Evolutionary conservation across 1,140 invertebrate genomes (phyloP).

Genomic region (Drosophila orosa): DNA sequence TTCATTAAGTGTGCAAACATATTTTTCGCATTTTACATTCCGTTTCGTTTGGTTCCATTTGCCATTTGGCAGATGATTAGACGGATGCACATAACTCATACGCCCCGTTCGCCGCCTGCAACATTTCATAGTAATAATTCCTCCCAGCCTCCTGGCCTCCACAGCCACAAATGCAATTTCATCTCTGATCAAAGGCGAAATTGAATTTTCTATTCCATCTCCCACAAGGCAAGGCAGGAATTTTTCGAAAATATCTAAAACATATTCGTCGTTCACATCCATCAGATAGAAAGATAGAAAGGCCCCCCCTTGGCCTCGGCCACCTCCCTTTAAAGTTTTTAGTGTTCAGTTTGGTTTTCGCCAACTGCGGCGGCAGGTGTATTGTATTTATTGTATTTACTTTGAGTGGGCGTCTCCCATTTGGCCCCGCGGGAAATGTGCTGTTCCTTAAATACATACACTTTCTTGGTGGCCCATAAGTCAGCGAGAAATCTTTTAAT

Average conservation of each 20-base stretch:
- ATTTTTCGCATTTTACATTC: conserved; percentile 19
- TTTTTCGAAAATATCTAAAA: conserved; percentile 31
- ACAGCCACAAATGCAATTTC: conserved; percentile 32
- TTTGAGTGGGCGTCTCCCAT: conserved; percentile 33
- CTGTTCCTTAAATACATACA: conserved; percentile 6
- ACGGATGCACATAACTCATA: conserved; percentile 44
- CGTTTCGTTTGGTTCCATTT: conserved; percentile 26
- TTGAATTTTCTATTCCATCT: conserved; percentile 37
- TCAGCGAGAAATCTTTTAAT: conserved; percentile 3
- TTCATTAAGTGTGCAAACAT: conserved; percentile 77
- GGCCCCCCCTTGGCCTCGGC: background rate
- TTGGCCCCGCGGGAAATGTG: conserved; percentile 15
- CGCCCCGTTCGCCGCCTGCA: conserved; percentile 41
- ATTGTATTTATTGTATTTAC: conserved; percentile 48
- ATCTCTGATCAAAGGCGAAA: conserved; percentile 45
- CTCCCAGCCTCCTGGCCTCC: no score
- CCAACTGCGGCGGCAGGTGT: conserved; percentile 22
- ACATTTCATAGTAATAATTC: conserved; percentile 51
- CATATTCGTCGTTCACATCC: conserved; percentile 41
- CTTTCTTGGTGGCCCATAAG: conserved; percentile 23
- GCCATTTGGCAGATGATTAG: conserved; percentile 49
- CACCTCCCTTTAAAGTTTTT: conserved; percentile 23
- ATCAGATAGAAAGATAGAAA: conserved; percentile 15
- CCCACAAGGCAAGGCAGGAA: conserved; percentile 16
- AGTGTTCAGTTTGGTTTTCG: conserved; percentile 25